These are phyloP conservation scores for Pseudococcus jackbeardsleyi DNA, from an alignment of 2,888 invertebrate genomes.

Conservation along the genomic window DNA sequence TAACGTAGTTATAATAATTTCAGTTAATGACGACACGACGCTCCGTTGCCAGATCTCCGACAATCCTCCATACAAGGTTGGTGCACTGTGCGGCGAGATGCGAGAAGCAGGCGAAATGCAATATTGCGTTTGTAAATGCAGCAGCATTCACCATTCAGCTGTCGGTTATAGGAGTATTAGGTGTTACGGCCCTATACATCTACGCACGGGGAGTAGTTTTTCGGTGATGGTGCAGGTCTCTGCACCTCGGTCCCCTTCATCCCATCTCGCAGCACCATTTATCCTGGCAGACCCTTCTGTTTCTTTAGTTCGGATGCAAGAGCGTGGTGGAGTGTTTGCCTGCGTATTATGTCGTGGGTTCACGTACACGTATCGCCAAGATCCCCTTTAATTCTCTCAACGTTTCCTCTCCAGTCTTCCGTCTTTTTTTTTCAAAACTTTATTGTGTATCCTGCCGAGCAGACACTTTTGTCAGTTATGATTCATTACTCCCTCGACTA, in stretches of 20 bases:
- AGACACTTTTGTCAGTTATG: slow-evolving; percentile 49
- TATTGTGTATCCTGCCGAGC: slow-evolving; percentile 39
- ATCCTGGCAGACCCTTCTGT: slow-evolving; percentile 13
- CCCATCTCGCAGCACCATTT: neutral
- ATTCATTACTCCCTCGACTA: slow-evolving; percentile 46
- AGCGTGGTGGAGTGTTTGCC: slow-evolving; percentile 2
- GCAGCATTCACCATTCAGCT: slow-evolving; percentile 15
- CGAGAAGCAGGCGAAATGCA: neutral
- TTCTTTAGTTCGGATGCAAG: neutral
- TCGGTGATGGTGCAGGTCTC: neutral
- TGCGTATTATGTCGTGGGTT: slow-evolving; percentile 38
- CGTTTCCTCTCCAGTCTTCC: slow-evolving; percentile 32
- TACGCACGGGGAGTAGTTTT: neutral
- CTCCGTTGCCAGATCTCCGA: neutral
- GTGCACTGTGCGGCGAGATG: neutral
- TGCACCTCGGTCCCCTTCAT: neutral
- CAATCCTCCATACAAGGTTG: neutral
- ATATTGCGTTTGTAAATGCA: slow-evolving; percentile 20
- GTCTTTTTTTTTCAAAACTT: slow-evolving; percentile 25
- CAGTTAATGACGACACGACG: neutral
- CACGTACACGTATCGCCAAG: slow-evolving; percentile 18
- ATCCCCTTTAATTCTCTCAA: slow-evolving; percentile 38
- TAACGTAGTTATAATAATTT: neutral
- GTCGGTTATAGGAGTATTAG: slow-evolving; percentile 29
- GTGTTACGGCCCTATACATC: neutral